Conservation (phyloP, 1,140 invertebrate species). For the Zaprionus capensis region DNA sequence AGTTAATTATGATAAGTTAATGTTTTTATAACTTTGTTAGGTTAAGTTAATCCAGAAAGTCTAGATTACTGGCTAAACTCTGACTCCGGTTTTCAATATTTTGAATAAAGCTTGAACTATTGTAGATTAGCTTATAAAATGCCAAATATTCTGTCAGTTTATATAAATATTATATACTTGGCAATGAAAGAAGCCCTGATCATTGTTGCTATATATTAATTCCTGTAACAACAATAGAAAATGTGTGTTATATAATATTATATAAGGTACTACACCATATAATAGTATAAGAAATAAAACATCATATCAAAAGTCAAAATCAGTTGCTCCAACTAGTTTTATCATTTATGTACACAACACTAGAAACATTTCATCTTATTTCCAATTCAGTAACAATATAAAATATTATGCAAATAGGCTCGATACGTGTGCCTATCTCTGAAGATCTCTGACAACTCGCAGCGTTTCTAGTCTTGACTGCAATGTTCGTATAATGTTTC, state of each 20-base stretch:
- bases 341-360: neutral
- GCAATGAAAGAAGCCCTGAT: accelerated
- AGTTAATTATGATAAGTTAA: no score
- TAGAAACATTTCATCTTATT: neutral
- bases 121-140: neutral
- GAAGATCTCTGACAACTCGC: constrained; percentile 1
- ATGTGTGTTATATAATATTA: neutral
- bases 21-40: no score
- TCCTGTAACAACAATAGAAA: neutral
- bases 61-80: no score
- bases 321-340: neutral
- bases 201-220: no score
- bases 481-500: neutral
- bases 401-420: neutral
- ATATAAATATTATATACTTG: no score
- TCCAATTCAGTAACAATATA: constrained; percentile 4
- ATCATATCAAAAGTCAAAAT: neutral
- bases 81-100: no score
- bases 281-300: neutral
- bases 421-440: neutral
- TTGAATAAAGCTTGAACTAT: no score
- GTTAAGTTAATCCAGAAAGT: no score
- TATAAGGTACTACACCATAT: neutral
- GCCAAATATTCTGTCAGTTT: no score
- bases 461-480: neutral